Evolutionary conservation across 2,888 invertebrate genomes (phyloP).

Genomic region (Branchinecta sandiegonensis): DNA sequence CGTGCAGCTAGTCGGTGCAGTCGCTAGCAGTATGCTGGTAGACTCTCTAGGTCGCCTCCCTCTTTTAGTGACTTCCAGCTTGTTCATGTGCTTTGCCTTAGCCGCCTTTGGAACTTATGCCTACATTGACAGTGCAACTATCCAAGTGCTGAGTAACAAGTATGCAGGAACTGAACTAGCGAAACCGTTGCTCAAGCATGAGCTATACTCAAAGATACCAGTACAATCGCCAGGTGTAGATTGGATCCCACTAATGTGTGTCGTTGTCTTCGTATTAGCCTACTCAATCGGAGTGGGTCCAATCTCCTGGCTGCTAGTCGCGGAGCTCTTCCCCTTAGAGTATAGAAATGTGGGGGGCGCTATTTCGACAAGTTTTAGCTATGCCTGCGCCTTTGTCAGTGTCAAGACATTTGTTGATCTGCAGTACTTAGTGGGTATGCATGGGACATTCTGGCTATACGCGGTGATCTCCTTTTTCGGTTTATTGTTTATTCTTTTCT

Average conservation of each 20-base stretch:
- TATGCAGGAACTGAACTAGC: constrained; percentile 12
- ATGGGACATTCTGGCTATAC: constrained; percentile 79
- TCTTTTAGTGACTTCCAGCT: constrained; percentile 63
- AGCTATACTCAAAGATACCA: constrained; percentile 10
- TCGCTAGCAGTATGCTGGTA: constrained; percentile 62
- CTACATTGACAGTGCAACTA: constrained; percentile 49
- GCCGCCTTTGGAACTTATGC: constrained; percentile 71
- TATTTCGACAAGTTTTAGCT: constrained; percentile 69
- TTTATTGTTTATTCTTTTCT: constrained; percentile 65
- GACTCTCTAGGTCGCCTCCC: constrained; percentile 73
- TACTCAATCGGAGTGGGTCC: constrained; percentile 78
- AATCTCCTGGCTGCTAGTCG: constrained; percentile 64
- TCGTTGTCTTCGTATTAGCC: constrained; percentile 65
- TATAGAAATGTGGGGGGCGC: constrained; percentile 74
- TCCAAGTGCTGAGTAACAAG: constrained; percentile 30
- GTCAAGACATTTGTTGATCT: constrained; percentile 76
- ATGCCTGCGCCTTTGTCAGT: constrained; percentile 68
- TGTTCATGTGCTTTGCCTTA: constrained; percentile 70
- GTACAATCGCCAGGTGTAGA: constrained; percentile 45
- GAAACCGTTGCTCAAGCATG: constrained; percentile 23
- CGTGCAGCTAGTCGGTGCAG: constrained; percentile 68
- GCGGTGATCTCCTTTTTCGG: constrained; percentile 65
- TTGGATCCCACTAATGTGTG: constrained; percentile 69
- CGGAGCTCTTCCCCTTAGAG: constrained; percentile 50
- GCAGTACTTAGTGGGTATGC: constrained; percentile 54